Conservation (phyloP, 2,797 vertebrate species). For the Babyrousa celebensis region DNA sequence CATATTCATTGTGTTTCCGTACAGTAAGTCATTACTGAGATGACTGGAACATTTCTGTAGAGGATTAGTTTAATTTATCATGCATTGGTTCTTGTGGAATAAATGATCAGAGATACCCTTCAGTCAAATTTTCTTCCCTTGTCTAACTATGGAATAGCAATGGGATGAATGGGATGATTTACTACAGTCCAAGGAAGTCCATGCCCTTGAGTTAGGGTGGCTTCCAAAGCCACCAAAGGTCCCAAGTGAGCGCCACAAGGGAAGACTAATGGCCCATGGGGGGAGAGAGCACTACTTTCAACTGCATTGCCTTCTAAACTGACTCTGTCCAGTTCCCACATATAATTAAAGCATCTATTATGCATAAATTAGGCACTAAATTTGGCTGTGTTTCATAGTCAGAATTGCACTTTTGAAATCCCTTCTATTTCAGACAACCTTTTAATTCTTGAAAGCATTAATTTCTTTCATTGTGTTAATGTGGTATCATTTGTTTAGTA, state of each 20-base stretch:
- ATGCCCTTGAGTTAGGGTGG: neutral
- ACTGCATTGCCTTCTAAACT: neutral
- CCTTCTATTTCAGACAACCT: neutral
- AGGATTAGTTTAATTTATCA: slow-evolving; percentile 82
- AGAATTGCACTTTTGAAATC: neutral
- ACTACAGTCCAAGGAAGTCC: neutral
- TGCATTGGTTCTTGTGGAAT: slow-evolving; percentile 71
- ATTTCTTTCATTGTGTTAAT: neutral
- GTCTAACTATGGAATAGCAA: neutral
- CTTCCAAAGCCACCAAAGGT: neutral
- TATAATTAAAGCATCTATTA: neutral
- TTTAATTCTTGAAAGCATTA: neutral
- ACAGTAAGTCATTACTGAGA: slow-evolving; percentile 83
- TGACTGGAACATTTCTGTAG: slow-evolving; percentile 75
- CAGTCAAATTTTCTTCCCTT: slow-evolving; percentile 11
- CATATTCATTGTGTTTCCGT: slow-evolving; percentile 44
- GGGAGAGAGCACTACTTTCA: neutral
- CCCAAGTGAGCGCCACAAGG: neutral
- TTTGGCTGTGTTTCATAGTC: neutral
- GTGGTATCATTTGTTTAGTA: neutral
- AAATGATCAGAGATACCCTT: slow-evolving; percentile 74
- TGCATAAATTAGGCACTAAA: neutral
- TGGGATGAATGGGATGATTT: neutral
- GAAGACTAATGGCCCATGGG: neutral
- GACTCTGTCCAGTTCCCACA: neutral